A percentile compares a stretch with the other conserved stretches of the same genome.
Conservation (phyloP, 92 coral and sea anemone genomes). For the Palythoa grandis region DNA sequence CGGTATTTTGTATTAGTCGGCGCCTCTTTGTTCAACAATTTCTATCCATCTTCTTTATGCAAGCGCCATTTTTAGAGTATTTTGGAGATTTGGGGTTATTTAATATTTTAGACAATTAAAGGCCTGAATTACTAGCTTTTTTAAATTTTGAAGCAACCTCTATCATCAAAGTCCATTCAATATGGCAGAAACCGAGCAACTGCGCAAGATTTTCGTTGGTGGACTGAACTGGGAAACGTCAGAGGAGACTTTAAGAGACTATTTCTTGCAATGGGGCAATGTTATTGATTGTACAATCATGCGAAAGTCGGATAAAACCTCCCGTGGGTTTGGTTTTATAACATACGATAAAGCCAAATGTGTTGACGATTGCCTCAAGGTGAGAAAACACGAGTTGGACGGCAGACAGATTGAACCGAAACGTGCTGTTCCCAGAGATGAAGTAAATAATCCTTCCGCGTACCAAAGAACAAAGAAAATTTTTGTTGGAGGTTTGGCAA, state of each 20-base stretch:
- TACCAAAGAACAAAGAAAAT: constrained; percentile 79
- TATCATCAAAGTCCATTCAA: neutral
- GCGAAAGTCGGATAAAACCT: constrained; percentile 78
- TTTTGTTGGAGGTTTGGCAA: constrained; percentile 97
- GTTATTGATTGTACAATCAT: constrained; percentile 92
- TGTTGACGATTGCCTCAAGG: constrained; percentile 86
- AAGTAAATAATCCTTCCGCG: constrained; percentile 69
- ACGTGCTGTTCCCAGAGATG: constrained; percentile 94
- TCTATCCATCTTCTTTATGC: too few relatives aligned
- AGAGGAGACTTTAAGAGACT: constrained; percentile 85
- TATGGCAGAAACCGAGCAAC: constrained; percentile 85
- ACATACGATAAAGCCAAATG: constrained; percentile 83
- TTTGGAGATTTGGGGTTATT: too few relatives aligned
- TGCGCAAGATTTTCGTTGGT: constrained; percentile 93
- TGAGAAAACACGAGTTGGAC: constrained; percentile 77
- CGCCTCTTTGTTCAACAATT: too few relatives aligned
- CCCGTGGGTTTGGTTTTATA: constrained; percentile 98
- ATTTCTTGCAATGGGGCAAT: constrained; percentile 95
- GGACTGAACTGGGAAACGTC: constrained; percentile 91
- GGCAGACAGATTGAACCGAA: constrained; percentile 97
- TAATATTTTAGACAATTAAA: too few relatives aligned
- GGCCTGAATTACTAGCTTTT: too few relatives aligned
- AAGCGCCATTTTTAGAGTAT: too few relatives aligned
- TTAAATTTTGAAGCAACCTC: too few relatives aligned
- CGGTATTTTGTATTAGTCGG: too few relatives aligned